phyloP scores from a whole-genome alignment of 2,113 vertebrate species.

The Nothoprocta perdicaria region DNA sequence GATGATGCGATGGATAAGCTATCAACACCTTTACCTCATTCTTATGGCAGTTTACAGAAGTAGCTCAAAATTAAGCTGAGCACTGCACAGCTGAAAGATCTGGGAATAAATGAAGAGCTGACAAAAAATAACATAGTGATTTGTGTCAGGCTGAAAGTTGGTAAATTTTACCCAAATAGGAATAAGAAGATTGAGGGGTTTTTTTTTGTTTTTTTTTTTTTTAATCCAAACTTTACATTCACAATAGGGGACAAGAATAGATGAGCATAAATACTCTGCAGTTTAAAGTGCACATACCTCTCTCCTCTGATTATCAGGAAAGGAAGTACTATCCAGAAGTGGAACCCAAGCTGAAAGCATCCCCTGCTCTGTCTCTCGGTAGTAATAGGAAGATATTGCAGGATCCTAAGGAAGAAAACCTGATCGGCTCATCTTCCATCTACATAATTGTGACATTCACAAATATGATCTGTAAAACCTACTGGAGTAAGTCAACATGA shows the following conservation, averaged over 20 bases:
- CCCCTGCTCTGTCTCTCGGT: neutral
- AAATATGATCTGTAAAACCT: conserved; percentile 40
- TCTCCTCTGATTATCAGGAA: neutral
- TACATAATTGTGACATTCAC: conserved; percentile 15
- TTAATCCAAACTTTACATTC: neutral
- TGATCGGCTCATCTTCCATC: neutral
- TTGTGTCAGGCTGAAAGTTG: neutral
- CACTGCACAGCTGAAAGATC: rapidly evolving
- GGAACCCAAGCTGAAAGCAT: neutral
- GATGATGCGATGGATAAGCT: neutral
- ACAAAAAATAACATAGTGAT: neutral
- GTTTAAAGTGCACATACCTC: neutral
- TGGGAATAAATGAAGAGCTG: neutral
- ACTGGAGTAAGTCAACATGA: conserved; percentile 36
- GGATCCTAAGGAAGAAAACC: neutral
- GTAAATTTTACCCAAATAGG: neutral
- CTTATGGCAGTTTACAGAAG: neutral
- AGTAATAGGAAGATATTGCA: neutral
- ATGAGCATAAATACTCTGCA: neutral
- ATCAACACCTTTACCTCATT: neutral
- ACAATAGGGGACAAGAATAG: neutral
- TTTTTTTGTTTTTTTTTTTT: neutral
- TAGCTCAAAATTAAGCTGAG: neutral
- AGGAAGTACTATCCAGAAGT: neutral
- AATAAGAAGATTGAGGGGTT: neutral